Evolutionary conservation across 2,888 invertebrate species (phyloP).

Genomic region (Rhopalosiphum nymphaeae): DNA sequence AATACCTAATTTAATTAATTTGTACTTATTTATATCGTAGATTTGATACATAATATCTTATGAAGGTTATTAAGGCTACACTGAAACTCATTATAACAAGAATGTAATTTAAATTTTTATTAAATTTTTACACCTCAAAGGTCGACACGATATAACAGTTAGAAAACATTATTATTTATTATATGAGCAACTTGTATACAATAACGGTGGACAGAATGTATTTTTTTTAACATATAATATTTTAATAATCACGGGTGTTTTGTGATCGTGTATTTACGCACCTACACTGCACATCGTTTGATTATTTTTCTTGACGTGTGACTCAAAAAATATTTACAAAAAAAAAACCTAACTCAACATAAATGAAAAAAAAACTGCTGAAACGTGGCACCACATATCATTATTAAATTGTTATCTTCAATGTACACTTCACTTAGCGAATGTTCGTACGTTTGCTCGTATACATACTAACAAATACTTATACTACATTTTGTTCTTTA

Average conservation of each 20-base stretch:
- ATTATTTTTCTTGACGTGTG: conserved; percentile 17
- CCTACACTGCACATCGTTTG: not conserved
- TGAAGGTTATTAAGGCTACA: conserved; percentile 23
- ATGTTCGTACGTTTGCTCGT: not conserved
- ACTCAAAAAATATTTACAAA: not conserved
- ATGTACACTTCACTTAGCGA: not conserved
- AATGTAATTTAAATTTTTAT: conserved; percentile 48
- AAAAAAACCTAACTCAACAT: not conserved
- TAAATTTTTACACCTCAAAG: conserved; percentile 39
- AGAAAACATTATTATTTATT: conserved; percentile 40
- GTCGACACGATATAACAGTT: conserved; percentile 20
- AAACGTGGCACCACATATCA: not conserved
- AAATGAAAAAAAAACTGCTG: not conserved
- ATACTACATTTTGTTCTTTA: not conserved
- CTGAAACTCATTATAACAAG: conserved; percentile 20
- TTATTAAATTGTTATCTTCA: not conserved
- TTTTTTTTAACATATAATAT: conserved; percentile 7
- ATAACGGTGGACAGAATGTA: not conserved
- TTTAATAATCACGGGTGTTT: not conserved
- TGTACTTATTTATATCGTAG: not conserved
- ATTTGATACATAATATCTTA: conserved; percentile 32
- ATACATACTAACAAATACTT: not conserved
- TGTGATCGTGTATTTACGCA: not conserved
- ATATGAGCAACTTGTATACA: conserved; percentile 28
- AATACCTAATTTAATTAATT: not conserved